Evolutionary conservation across 2,113 vertebrate genomes (phyloP).

Genomic region (Rana temporaria): DNA sequence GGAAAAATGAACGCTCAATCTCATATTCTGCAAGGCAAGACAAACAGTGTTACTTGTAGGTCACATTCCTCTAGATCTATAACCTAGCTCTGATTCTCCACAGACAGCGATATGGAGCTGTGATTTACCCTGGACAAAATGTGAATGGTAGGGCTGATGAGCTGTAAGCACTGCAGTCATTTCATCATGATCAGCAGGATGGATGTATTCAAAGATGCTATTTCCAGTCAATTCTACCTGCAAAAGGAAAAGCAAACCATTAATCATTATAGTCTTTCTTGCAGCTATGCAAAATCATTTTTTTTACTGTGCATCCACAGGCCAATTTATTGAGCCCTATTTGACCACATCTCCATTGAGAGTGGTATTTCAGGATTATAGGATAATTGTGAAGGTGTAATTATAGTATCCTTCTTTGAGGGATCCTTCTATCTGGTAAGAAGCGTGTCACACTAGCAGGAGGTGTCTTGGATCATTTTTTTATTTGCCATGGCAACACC

Average conservation of each 20-base stretch:
- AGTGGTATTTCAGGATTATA: no score
- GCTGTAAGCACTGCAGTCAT: slow-evolving; percentile 96
- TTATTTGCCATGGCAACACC: no score
- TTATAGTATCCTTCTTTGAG: no score
- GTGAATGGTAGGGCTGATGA: slow-evolving; percentile 95
- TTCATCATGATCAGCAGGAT: slow-evolving; percentile 95
- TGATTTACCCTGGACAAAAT: slow-evolving; percentile 91
- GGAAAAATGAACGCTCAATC: slow-evolving; percentile 95
- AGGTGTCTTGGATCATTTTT: no score
- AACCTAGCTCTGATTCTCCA: not conserved
- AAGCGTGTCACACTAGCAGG: no score
- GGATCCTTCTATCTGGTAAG: no score
- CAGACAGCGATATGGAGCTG: not conserved
- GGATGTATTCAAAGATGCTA: slow-evolving; percentile 97
- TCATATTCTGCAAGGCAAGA: slow-evolving; percentile 83
- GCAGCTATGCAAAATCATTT: no score
- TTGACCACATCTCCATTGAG: no score
- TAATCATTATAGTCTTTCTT: no score
- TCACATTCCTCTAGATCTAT: not conserved
- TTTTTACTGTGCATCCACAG: no score
- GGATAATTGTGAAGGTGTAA: no score
- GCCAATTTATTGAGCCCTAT: no score
- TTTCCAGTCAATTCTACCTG: slow-evolving; percentile 99
- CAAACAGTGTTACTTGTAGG: not conserved
- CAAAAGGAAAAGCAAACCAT: slow-evolving; percentile 58